Evolutionary conservation across 2,113 vertebrate species (phyloP), one percentile per base, ranked within the genome.

Genomic region (Hirundichthys speculiger): DNA sequence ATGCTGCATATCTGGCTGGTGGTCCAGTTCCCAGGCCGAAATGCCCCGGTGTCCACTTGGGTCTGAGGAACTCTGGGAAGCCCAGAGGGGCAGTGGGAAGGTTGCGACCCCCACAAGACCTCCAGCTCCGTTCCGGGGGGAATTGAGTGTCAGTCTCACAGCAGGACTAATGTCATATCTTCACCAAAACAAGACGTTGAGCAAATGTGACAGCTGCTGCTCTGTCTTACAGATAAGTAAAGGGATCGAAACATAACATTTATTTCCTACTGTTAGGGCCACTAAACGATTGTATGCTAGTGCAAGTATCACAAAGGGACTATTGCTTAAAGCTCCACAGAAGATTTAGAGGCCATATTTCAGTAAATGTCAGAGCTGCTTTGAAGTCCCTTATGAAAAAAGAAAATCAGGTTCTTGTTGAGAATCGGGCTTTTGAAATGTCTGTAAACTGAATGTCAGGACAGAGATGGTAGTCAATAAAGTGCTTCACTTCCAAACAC

Each of bases 1-100:
- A 15, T 53, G 30, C 25, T 48, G 54, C 38, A n/a, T 24, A 56
- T 59, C 78, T 88, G 87, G 88, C 85, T 21, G 2, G 7, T 24
- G n/a, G 70, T 86, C 89, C 83, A 88, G 85, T 93, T 93, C 92
- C 90, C 92, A 93, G 86, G 79, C 86, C 22, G 13, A 73, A 58
- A 70, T 69, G 70, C 69, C 83, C 74, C 22, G n/a, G 38, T 73
- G 73, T 76, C 52, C 85, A 30, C 58, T 47, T 25, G 58, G 73
- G 70, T 80, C 89, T 73, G 49, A 41, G 25, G 63, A 73, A 67
- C 63, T 87, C 86, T 92, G 87, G 85, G 88, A 91, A 89, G 66
- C 74, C 69, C 69, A 53, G 25, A 66, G 79, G 81, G 84, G 85
- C 76, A 85, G 77, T 91, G 90, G 91, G 91, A 91, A 91, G 91